Conservation (phyloP, 2,888 invertebrate species). For the Philaethria dido region DNA sequence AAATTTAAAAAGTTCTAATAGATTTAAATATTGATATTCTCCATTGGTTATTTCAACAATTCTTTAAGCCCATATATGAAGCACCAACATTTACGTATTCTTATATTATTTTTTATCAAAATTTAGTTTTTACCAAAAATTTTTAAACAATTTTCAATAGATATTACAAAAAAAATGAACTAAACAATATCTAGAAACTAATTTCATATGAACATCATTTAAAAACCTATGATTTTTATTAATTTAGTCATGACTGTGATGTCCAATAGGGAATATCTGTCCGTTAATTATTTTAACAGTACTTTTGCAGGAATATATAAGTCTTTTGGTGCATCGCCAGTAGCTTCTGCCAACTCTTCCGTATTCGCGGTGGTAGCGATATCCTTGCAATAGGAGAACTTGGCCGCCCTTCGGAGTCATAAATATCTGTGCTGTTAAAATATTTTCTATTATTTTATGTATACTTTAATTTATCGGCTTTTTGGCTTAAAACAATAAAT, state of each 20-base stretch:
- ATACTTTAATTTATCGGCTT: too few relatives aligned
- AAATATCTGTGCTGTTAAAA: conserved; percentile 52
- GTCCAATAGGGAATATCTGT: conserved; percentile 52
- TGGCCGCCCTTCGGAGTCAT: conserved; percentile 60
- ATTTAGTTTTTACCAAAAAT: too few relatives aligned
- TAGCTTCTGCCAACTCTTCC: conserved; percentile 57
- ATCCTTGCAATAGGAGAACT: conserved; percentile 55
- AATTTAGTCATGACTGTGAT: conserved; percentile 56
- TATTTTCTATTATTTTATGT: conserved; percentile 3
- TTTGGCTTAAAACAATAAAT: too few relatives aligned
- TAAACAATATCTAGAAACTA: neutral
- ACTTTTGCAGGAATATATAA: conserved; percentile 56
- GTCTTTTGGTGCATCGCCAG: conserved; percentile 65
- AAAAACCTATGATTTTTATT: neutral
- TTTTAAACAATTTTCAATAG: neutral
- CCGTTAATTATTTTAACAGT: conserved; percentile 58
- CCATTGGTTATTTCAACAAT: neutral
- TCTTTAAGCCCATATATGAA: conserved; percentile 1
- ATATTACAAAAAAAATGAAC: neutral
- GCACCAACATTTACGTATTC: conserved; percentile 13
- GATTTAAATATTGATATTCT: neutral
- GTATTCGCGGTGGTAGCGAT: conserved; percentile 63
- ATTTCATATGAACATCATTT: neutral
- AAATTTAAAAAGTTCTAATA: neutral
- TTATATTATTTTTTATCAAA: neutral